A percentile compares a stretch with the other conserved stretches of the same genome.
These are phyloP conservation scores for Orthosia gracilis DNA, from an alignment of 2,888 invertebrate species.

Conservation along the genomic window DNA sequence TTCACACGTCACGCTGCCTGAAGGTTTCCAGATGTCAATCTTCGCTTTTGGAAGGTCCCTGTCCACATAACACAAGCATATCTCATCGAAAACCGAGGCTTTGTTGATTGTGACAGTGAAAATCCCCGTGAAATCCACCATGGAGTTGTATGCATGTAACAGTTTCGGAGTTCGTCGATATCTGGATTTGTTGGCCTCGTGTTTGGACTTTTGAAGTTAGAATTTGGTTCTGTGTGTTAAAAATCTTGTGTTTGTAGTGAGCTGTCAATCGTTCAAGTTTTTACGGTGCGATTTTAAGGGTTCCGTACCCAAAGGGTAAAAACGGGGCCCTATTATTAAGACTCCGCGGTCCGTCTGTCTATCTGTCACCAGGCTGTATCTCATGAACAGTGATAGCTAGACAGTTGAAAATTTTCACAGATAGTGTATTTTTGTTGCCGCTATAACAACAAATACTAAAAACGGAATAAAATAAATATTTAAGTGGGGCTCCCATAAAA, in stretches of 20 bases:
- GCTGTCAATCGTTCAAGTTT: no score
- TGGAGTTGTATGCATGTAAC: slow-evolving; percentile 38
- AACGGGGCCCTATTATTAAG: no score
- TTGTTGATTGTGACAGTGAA: slow-evolving; percentile 59
- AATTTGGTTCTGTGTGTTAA: background rate
- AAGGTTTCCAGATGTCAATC: slow-evolving; percentile 27
- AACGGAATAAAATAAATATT: no score
- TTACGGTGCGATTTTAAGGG: no score
- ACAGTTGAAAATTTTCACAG: no score
- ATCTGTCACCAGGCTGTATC: no score
- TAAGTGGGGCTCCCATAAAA: no score
- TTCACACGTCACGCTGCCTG: slow-evolving; percentile 25
- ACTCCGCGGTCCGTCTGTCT: no score
- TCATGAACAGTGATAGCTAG: no score
- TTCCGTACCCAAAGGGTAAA: no score
- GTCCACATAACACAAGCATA: slow-evolving; percentile 43
- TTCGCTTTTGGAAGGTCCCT: slow-evolving; percentile 15
- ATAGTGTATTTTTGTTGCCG: no score
- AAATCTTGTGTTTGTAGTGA: background rate
- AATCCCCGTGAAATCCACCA: slow-evolving; percentile 52
- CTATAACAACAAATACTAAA: no score
- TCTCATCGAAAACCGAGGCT: slow-evolving; percentile 50
- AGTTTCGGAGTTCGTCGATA: slow-evolving; percentile 33
- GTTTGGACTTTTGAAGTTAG: slow-evolving; percentile 18
- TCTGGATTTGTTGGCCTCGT: slow-evolving; percentile 24